Conservation (phyloP, 2,113 vertebrate species). For the Motacilla tschutschensis region DNA sequence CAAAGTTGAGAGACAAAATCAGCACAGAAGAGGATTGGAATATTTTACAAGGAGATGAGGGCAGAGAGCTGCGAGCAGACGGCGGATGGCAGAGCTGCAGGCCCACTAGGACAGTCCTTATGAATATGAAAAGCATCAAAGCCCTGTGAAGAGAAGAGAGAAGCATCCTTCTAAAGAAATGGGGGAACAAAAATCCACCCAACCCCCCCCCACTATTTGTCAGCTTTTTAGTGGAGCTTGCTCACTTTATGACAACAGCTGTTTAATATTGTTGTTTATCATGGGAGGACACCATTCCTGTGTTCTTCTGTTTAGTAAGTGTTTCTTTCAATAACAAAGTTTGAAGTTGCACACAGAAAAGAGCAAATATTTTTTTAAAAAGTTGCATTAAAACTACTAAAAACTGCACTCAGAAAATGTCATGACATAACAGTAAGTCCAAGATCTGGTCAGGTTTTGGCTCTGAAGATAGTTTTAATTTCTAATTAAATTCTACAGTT, state of each 20-base stretch:
- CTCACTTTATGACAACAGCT: neutral
- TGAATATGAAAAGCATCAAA: neutral
- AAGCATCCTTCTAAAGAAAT: neutral
- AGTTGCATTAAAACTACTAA: neutral
- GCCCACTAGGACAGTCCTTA: neutral
- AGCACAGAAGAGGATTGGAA: neutral
- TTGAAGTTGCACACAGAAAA: neutral
- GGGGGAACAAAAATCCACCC: neutral
- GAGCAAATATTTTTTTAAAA: neutral
- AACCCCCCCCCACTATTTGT: rapidly evolving
- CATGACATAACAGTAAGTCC: neutral
- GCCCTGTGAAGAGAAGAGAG: neutral
- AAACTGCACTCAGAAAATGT: neutral
- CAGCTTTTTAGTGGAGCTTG: neutral
- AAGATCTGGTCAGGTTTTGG: neutral
- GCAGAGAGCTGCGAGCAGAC: neutral
- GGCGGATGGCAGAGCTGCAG: neutral
- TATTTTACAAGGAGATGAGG: neutral
- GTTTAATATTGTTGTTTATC: neutral
- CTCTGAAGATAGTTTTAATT: neutral
- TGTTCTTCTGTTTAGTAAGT: neutral
- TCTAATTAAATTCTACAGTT: neutral
- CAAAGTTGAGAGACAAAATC: neutral
- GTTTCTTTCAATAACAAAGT: neutral
- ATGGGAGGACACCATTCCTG: neutral